Evolutionary conservation across 2,888 invertebrate genomes (phyloP), one percentile per base, ranked within the genome.

Genomic region (Pyrocoelia pectoralis): DNA sequence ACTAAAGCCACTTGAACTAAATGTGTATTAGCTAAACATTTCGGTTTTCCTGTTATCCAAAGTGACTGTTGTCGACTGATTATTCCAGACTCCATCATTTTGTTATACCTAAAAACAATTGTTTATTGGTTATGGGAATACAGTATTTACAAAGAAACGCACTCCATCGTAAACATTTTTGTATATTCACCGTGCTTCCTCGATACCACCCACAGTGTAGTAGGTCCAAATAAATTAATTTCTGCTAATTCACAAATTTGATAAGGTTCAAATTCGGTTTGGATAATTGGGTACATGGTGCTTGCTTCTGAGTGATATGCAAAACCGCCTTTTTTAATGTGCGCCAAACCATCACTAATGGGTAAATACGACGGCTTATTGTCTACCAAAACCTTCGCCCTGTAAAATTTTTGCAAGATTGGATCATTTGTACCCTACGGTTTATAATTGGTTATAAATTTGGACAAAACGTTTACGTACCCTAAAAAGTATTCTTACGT

Each of bases 321-420:
- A 51, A 77, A 81, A 0, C 83, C 84, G 79, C 84, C 84, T 1
- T 70, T 65, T 67, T 81, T 81, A 0, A 85, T 73, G 69, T 79
- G n/a, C 0, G 77, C 77, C 5, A 85, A 74, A 2, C 84, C 84
- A 28, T 77, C 77, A 14, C 67, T 67, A 18, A 70, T 66, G 1
- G 52, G 51, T 15, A 65, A 55, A 66, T 63, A 73, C 24, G 68
- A 46, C 12, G 68, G 51, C 9, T 63, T 53, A 8, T 61, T 51
- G 19, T 66, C 61, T n/a, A 10, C 40, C 3, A 56, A 28, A 17
- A 64, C 57, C 57, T 62, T 63, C 2, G 24, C 29, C 13, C 57
- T 53, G 38, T 66, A 59, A 17, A 69, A 51, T 29, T 54, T 33
- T 24, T 61, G 52, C 13, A 70, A 43, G n/a, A 40, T 24, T 1